Conservation (phyloP, 2,113 vertebrate genomes). For the Onychostoma macrolepis region DNA sequence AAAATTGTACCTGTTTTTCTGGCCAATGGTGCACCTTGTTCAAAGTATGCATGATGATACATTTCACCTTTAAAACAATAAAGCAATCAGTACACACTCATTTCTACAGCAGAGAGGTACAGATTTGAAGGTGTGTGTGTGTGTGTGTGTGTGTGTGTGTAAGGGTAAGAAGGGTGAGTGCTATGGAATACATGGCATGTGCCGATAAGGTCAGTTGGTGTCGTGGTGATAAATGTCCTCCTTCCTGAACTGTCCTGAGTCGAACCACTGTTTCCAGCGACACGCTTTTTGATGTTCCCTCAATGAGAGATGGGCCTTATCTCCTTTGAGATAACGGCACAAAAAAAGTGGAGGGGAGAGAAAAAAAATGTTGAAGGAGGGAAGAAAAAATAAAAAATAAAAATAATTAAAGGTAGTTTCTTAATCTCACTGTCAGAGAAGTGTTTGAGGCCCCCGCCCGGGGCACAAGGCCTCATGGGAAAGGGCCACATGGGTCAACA, state of each 20-base stretch:
- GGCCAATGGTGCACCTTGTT: not conserved
- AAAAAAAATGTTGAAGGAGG: conserved; percentile 56
- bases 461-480: conserved; percentile 7
- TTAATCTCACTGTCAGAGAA: conserved; percentile 40
- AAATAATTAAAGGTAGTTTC: conserved; percentile 69
- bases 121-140: conserved; percentile 12
- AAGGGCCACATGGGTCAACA: conserved; percentile 18
- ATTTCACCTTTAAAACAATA: not conserved
- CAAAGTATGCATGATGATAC: not conserved
- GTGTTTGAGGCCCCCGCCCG: not conserved
- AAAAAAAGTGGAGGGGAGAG: conserved; percentile 46
- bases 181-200: conserved; percentile 64
- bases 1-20: not conserved
- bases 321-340: conserved; percentile 68
- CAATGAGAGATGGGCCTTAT: conserved; percentile 73
- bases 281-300: conserved; percentile 69
- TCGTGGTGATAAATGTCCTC: conserved; percentile 77
- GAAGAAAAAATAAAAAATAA: conserved; percentile 55
- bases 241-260: conserved; percentile 67
- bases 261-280: conserved; percentile 61
- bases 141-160: conserved; percentile 25
- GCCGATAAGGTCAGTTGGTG: conserved; percentile 72
- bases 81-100: not conserved
- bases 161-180: conserved; percentile 41
- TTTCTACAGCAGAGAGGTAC: conserved; percentile 10